Percentiles rank a stretch among this genome's conserved stretches.
phyloP scores from a whole-genome alignment of 1,140 invertebrate genomes.

The Chrysomallon squamiferum region DNA sequence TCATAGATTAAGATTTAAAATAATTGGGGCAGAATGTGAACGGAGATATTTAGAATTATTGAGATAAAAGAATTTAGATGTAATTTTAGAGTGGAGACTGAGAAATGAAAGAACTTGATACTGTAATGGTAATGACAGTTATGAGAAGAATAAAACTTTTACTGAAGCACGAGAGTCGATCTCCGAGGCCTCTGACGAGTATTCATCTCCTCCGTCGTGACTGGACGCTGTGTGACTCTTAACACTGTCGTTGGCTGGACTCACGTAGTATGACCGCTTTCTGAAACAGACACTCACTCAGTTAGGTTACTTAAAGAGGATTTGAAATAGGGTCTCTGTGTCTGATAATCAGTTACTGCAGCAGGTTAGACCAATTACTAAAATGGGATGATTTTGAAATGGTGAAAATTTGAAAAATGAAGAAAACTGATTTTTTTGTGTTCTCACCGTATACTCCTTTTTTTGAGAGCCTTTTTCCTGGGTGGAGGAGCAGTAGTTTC shows the following conservation, averaged over 20 bases:
- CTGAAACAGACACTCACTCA: slow-evolving; percentile 8
- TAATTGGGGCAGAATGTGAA: too few species aligned
- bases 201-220: slow-evolving; percentile 56
- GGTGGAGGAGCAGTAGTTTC: slow-evolving; percentile 72
- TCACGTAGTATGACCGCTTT: slow-evolving; percentile 2
- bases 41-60: too few species aligned
- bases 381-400: too few species aligned
- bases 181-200: slow-evolving; percentile 59
- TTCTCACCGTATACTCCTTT: slow-evolving; percentile 46
- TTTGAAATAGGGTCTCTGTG: not conserved
- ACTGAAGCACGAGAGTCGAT: slow-evolving; percentile 52
- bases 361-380: too few species aligned
- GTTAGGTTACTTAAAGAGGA: slow-evolving; percentile 1
- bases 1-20: too few species aligned
- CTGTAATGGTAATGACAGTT: too few species aligned
- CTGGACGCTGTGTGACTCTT: slow-evolving; percentile 43
- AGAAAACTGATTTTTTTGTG: too few species aligned
- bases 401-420: too few species aligned
- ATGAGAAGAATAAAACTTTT: too few species aligned
- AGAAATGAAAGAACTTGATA: too few species aligned
- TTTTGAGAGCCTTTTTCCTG: slow-evolving; percentile 47
- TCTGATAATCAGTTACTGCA: not conserved
- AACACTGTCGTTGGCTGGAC: slow-evolving; percentile 14
- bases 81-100: too few species aligned
- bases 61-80: too few species aligned